These are phyloP conservation scores for Meta bourneti DNA, from an alignment of 2,888 invertebrate genomes.

Conservation along the genomic window DNA sequence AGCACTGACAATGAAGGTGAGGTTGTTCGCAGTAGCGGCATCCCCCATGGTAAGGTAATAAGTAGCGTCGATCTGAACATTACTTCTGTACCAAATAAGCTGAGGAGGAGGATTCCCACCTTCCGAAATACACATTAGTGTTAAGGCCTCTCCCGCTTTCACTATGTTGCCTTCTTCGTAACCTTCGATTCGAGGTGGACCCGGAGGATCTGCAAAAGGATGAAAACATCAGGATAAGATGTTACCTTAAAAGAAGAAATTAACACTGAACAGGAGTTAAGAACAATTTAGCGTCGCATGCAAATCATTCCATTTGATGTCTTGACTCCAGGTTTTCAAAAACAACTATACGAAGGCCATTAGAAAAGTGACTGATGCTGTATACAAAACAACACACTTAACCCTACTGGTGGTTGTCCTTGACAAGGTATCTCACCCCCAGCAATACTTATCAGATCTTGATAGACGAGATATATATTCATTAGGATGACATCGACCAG, in stretches of 20 bases:
- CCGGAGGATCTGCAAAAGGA: constrained; percentile 89
- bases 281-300: too few relatives aligned
- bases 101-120: constrained; percentile 98
- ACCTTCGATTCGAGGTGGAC: constrained; percentile 94
- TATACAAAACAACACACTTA: too few relatives aligned
- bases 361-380: too few relatives aligned
- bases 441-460: too few relatives aligned
- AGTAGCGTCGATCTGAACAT: constrained; percentile 91
- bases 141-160: constrained; percentile 87
- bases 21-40: constrained; percentile 88
- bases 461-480: too few relatives aligned
- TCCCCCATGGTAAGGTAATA: constrained; percentile 90
- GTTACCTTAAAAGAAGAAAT: background rate
- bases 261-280: too few relatives aligned
- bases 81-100: constrained; percentile 96
- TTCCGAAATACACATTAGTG: constrained; percentile 92
- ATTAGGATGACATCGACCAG: too few relatives aligned
- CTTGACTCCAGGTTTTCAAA: too few relatives aligned
- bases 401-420: too few relatives aligned
- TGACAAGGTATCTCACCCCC: too few relatives aligned
- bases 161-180: constrained; percentile 82
- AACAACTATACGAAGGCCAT: too few relatives aligned
- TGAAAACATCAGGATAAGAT: background rate
- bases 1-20: constrained; percentile 92
- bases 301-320: too few relatives aligned